Conservation (phyloP, 2,888 invertebrate species). For the Rotaria socialis region DNA sequence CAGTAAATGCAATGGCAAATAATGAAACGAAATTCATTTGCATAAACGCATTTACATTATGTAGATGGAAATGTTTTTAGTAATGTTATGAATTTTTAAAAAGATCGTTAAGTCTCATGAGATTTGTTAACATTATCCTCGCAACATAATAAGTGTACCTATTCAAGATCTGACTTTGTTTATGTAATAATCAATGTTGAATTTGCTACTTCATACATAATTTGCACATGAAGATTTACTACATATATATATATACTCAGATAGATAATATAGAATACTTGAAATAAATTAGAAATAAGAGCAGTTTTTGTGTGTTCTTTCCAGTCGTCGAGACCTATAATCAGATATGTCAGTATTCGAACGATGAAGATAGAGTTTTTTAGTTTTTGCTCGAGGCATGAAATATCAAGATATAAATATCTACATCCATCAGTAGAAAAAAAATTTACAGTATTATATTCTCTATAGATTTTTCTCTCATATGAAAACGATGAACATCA, state of each 20-base stretch:
- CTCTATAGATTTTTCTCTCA: neutral
- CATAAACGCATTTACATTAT: neutral
- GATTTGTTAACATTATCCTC: neutral
- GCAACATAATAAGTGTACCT: neutral
- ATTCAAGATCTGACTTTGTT: neutral
- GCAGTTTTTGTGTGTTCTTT: neutral
- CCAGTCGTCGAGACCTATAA: neutral
- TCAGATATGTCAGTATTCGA: neutral
- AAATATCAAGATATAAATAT: neutral
- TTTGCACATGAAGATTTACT: neutral
- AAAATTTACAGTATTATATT: too few species aligned
- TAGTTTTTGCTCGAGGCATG: neutral
- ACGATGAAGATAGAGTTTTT: neutral
- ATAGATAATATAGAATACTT: neutral
- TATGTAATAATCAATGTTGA: neutral
- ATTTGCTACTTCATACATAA: neutral
- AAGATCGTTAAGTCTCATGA: neutral
- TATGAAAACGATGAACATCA: neutral
- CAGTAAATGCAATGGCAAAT: neutral
- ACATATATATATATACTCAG: neutral
- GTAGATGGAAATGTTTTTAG: neutral
- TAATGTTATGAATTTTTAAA: slow-evolving; percentile 6
- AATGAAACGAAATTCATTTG: neutral
- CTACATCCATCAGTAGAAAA: neutral
- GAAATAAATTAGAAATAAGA: neutral